Percentiles rank a stretch among this genome's conserved stretches.
These are phyloP conservation scores for Falco peregrinus DNA, from an alignment of 2,797 vertebrate genomes.

Conservation along the genomic window DNA sequence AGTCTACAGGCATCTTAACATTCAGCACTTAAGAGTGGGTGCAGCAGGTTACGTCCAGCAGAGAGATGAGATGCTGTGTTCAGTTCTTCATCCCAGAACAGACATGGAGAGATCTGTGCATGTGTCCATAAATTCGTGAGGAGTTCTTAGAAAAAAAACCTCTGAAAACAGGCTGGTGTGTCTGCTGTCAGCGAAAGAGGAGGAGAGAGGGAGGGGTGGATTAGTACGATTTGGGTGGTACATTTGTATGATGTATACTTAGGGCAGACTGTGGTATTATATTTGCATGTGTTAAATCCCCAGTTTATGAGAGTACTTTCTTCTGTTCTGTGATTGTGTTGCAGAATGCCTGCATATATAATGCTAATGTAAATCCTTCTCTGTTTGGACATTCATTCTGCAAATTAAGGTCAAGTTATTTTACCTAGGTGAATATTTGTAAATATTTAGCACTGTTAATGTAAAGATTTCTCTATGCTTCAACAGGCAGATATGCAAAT, in stretches of 20 bases:
- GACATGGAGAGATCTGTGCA: background rate
- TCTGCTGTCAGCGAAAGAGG: background rate
- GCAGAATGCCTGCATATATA: background rate
- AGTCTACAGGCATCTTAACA: background rate
- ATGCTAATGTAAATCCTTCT: background rate
- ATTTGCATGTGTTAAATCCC: background rate
- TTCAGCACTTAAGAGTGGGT: background rate
- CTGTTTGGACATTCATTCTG: background rate
- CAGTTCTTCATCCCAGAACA: background rate
- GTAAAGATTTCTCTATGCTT: background rate
- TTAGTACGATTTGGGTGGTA: background rate
- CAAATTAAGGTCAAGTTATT: background rate
- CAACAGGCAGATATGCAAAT: background rate
- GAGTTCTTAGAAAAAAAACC: background rate
- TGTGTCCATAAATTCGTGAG: background rate
- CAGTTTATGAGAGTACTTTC: background rate
- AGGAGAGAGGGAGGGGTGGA: background rate
- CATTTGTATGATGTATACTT: background rate
- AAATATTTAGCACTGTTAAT: constrained; percentile 26
- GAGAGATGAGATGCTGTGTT: accelerated
- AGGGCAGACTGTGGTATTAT: background rate
- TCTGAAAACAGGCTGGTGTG: background rate
- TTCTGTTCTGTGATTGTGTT: background rate
- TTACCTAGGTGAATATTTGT: constrained; percentile 10
- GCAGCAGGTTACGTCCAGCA: background rate